Conservation (phyloP, 2,113 vertebrate species). For the Protobothrops mucrosquamatus region DNA sequence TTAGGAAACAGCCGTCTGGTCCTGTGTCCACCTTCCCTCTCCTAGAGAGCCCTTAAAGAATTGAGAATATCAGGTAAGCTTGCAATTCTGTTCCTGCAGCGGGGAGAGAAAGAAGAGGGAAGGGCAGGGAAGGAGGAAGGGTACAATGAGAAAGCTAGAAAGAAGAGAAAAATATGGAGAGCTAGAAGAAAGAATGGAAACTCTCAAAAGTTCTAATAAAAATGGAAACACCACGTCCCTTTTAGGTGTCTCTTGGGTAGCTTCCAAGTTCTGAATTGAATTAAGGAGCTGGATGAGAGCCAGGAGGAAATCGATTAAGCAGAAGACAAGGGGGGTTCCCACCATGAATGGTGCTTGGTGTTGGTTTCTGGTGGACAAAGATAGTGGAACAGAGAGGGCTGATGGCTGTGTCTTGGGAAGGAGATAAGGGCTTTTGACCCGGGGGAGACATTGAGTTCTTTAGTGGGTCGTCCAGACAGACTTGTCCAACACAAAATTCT, state of each 20-base stretch:
- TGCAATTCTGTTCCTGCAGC: neutral
- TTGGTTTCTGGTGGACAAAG: slow-evolving; percentile 34
- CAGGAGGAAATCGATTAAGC: neutral
- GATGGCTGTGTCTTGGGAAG: neutral
- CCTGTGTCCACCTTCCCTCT: neutral
- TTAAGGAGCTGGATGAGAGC: neutral
- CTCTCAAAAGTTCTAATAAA: neutral
- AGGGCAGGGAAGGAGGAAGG: neutral
- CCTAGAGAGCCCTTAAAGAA: neutral
- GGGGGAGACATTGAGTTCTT: too few relatives aligned
- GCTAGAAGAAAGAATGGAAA: neutral
- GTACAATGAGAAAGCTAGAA: neutral
- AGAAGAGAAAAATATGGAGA: too few relatives aligned
- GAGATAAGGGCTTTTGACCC: neutral
- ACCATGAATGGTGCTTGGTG: slow-evolving; percentile 10
- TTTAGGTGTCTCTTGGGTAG: neutral
- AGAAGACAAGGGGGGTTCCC: neutral
- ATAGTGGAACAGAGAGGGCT: neutral
- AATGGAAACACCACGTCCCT: too few relatives aligned
- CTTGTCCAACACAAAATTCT: too few relatives aligned
- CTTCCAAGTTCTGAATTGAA: neutral
- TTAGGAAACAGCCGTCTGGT: neutral
- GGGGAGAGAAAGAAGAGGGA: neutral
- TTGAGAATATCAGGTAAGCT: neutral
- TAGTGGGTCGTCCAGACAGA: too few relatives aligned